These are phyloP conservation scores for Drosophila insularis DNA, from an alignment of 1,140 invertebrate species.

Conservation along the genomic window DNA sequence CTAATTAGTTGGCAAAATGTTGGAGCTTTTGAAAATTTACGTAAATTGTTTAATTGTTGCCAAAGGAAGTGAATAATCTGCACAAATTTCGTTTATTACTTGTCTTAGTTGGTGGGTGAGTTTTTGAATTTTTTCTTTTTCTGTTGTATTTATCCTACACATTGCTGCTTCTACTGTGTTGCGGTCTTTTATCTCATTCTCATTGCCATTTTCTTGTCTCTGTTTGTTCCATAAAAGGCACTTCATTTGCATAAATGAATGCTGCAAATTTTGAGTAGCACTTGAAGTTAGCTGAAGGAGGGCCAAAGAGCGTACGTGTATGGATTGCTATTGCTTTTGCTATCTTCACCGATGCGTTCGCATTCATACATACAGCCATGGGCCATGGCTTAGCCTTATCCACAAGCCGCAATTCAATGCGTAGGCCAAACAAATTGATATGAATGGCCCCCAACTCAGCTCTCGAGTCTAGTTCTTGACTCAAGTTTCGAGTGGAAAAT, in stretches of 20 bases:
- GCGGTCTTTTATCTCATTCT: slow-evolving; percentile 24
- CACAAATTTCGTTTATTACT: slow-evolving; percentile 73
- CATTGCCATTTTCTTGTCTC: slow-evolving; percentile 22
- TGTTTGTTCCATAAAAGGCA: slow-evolving; percentile 64
- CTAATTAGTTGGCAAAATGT: slow-evolving; percentile 72
- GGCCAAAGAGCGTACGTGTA: slow-evolving; percentile 36
- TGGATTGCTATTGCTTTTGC: slow-evolving; percentile 5
- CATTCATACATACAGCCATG: slow-evolving; percentile 7
- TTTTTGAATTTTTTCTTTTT: background rate
- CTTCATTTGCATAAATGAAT: slow-evolving; percentile 80
- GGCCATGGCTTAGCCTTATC: slow-evolving; percentile 44
- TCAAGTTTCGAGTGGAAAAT: slow-evolving; percentile 56
- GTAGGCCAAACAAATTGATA: slow-evolving; percentile 71
- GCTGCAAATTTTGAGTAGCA: slow-evolving; percentile 78
- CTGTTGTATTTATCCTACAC: slow-evolving; percentile 2
- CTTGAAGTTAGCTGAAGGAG: slow-evolving; percentile 40
- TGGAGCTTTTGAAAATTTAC: slow-evolving; percentile 58
- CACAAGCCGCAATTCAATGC: slow-evolving; percentile 74
- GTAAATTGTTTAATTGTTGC: slow-evolving; percentile 77
- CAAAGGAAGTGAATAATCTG: slow-evolving; percentile 74
- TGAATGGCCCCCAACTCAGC: slow-evolving; percentile 49
- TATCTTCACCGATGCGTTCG: slow-evolving; percentile 1
- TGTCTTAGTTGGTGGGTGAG: slow-evolving; percentile 25
- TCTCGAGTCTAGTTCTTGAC: slow-evolving; percentile 41
- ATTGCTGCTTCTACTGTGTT: slow-evolving; percentile 10